Conservation (phyloP, 2,888 invertebrate genomes). For the Cryptus armator region DNA sequence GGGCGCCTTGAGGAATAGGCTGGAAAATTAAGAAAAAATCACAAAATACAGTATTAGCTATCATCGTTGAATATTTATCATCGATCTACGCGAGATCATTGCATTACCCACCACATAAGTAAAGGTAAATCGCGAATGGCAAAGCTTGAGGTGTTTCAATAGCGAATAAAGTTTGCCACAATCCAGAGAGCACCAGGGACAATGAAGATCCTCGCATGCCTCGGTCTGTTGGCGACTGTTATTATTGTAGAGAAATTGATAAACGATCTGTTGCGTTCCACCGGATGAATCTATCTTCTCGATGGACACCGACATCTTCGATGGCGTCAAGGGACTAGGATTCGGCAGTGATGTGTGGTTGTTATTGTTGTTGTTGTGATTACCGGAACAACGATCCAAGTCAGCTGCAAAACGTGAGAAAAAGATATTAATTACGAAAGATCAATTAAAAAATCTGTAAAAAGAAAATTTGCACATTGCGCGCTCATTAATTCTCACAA, state of each 20-base stretch:
- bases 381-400: conserved; percentile 81
- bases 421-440: background rate
- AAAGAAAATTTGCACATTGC: too few species aligned
- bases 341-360: conserved; percentile 82
- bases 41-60: background rate
- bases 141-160: conserved; percentile 96
- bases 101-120: conserved; percentile 92
- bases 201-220: conserved; percentile 96
- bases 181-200: conserved; percentile 98
- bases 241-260: conserved; percentile 98
- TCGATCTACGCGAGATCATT: conserved; percentile 46
- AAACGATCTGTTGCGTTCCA: conserved; percentile 92
- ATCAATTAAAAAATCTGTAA: background rate
- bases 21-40: conserved; percentile 77
- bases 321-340: conserved; percentile 80
- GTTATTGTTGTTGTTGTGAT: conserved; percentile 80
- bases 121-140: conserved; percentile 97
- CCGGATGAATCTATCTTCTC: conserved; percentile 79
- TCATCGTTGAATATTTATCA: background rate
- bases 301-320: conserved; percentile 79
- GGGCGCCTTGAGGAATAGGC: conserved; percentile 92
- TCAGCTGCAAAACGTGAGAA: conserved; percentile 74
- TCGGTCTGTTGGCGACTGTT: conserved; percentile 98
- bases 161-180: conserved; percentile 95
- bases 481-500: too few species aligned